phyloP scores from a whole-genome alignment of 2,888 invertebrate genomes.

The Podabrus alpinus region DNA sequence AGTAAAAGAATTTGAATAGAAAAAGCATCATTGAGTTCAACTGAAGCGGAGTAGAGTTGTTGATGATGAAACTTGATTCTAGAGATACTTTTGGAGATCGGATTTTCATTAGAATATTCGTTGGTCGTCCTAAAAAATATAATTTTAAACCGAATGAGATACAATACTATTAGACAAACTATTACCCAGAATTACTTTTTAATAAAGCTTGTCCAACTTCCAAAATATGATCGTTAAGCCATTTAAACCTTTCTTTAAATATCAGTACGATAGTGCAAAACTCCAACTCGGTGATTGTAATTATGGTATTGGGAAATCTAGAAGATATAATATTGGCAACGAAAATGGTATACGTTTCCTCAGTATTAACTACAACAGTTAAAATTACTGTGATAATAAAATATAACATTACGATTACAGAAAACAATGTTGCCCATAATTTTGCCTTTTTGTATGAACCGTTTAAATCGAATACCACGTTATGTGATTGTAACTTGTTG shows the following conservation, averaged over 20 bases:
- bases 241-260: constrained; percentile 1
- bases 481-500: neutral
- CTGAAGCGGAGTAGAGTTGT: neutral
- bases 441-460: neutral
- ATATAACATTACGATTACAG: neutral
- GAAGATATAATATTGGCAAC: neutral
- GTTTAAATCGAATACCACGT: neutral
- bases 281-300: neutral
- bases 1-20: constrained; percentile 8
- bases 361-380: neutral
- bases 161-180: neutral
- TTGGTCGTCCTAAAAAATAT: neutral
- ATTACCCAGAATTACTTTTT: neutral
- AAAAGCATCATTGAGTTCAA: neutral
- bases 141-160: neutral
- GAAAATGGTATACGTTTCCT: neutral
- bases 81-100: neutral
- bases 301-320: neutral
- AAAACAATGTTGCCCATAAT: neutral
- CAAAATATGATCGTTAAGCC: neutral
- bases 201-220: neutral
- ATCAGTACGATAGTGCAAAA: constrained; percentile 2
- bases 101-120: neutral
- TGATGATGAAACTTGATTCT: neutral
- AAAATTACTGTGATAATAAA: neutral